A percentile compares a stretch with the other conserved stretches of the same genome.
phyloP scores from a whole-genome alignment of 2,113 vertebrate genomes.

The Turdus rufiventris region DNA sequence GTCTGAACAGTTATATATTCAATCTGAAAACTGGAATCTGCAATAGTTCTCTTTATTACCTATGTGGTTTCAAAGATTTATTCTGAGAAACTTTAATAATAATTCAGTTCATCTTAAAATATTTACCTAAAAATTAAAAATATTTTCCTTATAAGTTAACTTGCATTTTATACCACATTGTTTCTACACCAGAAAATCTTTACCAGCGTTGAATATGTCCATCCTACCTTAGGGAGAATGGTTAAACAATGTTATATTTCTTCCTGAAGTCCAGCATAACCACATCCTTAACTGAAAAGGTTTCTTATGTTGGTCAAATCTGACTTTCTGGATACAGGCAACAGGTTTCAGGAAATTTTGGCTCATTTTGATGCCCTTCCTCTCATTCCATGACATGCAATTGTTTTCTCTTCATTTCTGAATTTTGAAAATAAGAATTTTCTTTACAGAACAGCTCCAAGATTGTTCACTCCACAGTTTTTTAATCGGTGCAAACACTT shows the following conservation, averaged over 20 bases:
- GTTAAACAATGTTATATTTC: not conserved
- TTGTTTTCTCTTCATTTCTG: not conserved
- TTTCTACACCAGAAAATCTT: not conserved
- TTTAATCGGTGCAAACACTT: not conserved
- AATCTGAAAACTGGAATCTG: not conserved
- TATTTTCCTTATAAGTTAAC: not conserved
- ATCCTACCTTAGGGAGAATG: not conserved
- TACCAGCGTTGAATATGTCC: not conserved
- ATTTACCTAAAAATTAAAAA: not conserved
- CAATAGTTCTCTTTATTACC: not conserved
- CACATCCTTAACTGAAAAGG: not conserved
- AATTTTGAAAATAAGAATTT: not conserved
- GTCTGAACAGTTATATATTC: not conserved
- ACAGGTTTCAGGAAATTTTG: not conserved
- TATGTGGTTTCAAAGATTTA: not conserved
- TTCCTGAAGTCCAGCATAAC: not conserved
- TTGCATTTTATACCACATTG: not conserved
- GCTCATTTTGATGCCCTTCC: not conserved
- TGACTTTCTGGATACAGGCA: not conserved
- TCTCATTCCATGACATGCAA: not conserved
- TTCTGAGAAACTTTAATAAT: not conserved
- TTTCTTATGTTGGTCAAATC: not conserved
- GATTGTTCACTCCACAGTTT: not conserved
- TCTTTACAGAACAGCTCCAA: not conserved
- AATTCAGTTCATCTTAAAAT: not conserved